Evolutionary conservation across 2,113 vertebrate genomes (phyloP), one percentile per base, ranked within the genome.

Genomic region (Patagioenas fasciata): DNA sequence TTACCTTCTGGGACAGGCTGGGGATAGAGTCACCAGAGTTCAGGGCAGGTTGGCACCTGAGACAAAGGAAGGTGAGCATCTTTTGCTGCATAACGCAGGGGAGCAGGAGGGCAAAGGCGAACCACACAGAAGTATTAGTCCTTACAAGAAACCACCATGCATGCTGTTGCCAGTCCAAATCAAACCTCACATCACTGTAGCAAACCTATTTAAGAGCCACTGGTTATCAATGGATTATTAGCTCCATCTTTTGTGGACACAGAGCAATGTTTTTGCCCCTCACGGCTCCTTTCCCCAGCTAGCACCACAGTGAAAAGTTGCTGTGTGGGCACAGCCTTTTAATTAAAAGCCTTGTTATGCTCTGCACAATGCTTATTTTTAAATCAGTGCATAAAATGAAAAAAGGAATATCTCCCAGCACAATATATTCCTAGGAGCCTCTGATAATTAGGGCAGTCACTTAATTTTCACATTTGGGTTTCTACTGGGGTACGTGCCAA

Each of bases 391-490:
- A 92, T 88, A 91, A 92, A 97, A 96, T 95, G 92, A 95, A 94
- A 94, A 96, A 92, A 96, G 82, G 93, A 97, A 13, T 96, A 86
- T 97, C 97, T 97, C 78, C 91, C 93, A 95, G 91, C 84, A 91
- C 92, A 89, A 87, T 51, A 40, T 97, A 97, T 97, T 96, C 96
- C 97, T 96, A 23, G 56, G 96, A 97, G 96, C 54, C 60, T 72
- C 21, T 73, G 78, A 95, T 96, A 98, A 98, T 96, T 96, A 98
- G 97, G 94, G 86, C 97, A 98, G 96, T 56, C 83, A 51, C 94
- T 96, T 96, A 93, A 97, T 95, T 98, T 97, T 97, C 91, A 83
- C 92, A 69, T 96, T 94, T 90, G 80, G 70, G 91, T 96, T 96
- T 96, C 97, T 96, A 36, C 32, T 93, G 96, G 95, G 96, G 80